Evolutionary conservation across 2,797 vertebrate genomes (phyloP).

Genomic region (Anguilla megastoma): DNA sequence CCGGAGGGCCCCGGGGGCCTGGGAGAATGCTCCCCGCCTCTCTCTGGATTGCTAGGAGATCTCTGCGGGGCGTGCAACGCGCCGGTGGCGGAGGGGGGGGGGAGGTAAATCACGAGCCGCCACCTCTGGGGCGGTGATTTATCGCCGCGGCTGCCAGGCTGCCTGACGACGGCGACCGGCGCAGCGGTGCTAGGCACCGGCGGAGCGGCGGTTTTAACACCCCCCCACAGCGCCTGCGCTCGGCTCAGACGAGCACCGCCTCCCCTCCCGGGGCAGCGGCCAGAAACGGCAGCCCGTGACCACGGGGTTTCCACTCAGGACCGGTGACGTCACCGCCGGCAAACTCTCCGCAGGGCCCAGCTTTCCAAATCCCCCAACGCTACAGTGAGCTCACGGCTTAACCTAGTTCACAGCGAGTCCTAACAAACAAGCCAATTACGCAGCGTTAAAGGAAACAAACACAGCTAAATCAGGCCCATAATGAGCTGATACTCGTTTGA

Average conservation of each 20-base stretch:
- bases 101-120: constrained; percentile 36
- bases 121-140: constrained; percentile 33
- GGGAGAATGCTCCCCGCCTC: constrained; percentile 30
- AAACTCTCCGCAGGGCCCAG: not conserved
- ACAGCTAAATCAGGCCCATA: no score
- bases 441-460: no score
- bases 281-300: not conserved
- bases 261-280: not conserved
- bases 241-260: not conserved
- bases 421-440: no score
- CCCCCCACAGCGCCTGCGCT: not conserved
- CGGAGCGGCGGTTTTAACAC: not conserved
- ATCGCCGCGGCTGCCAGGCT: not conserved
- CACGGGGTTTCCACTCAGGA: not conserved
- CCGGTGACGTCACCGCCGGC: not conserved
- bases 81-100: not conserved
- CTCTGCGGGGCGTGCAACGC: constrained; percentile 19
- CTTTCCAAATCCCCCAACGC: not conserved
- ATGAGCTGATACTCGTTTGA: no score
- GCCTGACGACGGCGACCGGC: constrained; percentile 5
- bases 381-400: not conserved
- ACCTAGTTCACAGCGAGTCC: not conserved
- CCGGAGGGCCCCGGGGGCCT: not conserved
- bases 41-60: constrained; percentile 32
- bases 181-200: constrained; percentile 6